These are phyloP conservation scores for Lamproptera curius DNA, from an alignment of 2,888 invertebrate species.

Conservation along the genomic window DNA sequence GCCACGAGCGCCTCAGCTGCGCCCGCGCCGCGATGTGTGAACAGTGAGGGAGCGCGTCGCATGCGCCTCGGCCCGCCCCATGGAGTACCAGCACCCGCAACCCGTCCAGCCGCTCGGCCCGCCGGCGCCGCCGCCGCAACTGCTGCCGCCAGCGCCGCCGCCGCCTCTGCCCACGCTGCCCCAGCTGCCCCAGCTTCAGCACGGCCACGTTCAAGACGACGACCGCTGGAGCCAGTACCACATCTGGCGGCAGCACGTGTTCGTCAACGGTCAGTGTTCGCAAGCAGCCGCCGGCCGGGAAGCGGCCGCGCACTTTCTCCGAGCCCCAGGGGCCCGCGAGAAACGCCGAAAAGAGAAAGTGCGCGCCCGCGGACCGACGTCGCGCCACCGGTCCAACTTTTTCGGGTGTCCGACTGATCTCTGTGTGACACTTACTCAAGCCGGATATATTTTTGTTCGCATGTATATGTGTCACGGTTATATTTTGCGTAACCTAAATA, in stretches of 20 bases:
- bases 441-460: conserved; percentile 1
- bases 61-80: conserved; percentile 48
- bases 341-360: conserved; percentile 62
- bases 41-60: conserved; percentile 49
- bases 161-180: conserved; percentile 82
- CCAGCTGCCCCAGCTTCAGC: conserved; percentile 81
- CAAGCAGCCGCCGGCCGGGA: conserved; percentile 27
- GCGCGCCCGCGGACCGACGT: conserved; percentile 50
- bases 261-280: conserved; percentile 84
- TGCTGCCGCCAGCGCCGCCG: conserved; percentile 75
- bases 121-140: conserved; percentile 81
- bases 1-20: conserved; percentile 34
- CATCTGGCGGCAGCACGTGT: conserved; percentile 88
- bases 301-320: conserved; percentile 52
- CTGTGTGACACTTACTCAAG: conserved; percentile 43
- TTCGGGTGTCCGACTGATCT: conserved; percentile 58
- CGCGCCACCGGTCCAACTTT: conserved; percentile 41
- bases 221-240: conserved; percentile 87
- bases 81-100: conserved; percentile 72
- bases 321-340: conserved; percentile 36
- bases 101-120: conserved; percentile 78
- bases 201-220: conserved; percentile 80
- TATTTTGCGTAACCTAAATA: conserved; percentile 19
- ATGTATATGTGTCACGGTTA: conserved; percentile 1
- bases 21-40: conserved; percentile 64